phyloP scores from a whole-genome alignment of 2,888 invertebrate species.

The Palloptera scutellata region DNA sequence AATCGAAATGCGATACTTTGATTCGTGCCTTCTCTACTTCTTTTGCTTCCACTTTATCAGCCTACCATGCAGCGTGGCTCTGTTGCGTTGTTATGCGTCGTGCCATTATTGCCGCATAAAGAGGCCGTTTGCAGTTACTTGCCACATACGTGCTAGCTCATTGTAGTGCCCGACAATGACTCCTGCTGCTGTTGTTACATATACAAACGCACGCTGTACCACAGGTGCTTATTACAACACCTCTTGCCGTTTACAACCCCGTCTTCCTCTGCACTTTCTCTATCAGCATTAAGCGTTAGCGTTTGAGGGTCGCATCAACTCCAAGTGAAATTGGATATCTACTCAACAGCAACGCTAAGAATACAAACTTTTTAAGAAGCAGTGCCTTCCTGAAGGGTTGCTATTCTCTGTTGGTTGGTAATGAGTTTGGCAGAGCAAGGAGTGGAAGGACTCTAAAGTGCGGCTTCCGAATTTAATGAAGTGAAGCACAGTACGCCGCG shows the following conservation, averaged over 20 bases:
- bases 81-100: background rate
- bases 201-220: background rate
- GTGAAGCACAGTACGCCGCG: conserved; percentile 33
- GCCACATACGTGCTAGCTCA: no score
- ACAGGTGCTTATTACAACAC: conserved; percentile 20
- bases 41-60: background rate
- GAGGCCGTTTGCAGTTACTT: no score
- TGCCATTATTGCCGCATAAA: background rate
- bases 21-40: conserved; percentile 56
- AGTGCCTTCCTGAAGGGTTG: background rate
- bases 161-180: no score
- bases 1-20: conserved; percentile 64
- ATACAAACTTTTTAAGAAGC: background rate
- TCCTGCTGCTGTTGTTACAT: background rate
- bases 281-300: no score
- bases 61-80: conserved; percentile 20
- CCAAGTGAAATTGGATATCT: conserved; percentile 22
- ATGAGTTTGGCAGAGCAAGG: no score
- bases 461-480: conserved; percentile 47
- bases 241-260: no score
- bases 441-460: conserved; percentile 35
- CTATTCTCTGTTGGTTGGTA: no score
- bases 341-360: no score
- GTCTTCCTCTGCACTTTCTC: no score
- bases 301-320: no score